A percentile compares a stretch with the other conserved stretches of the same genome.
These are phyloP conservation scores for Cyprinella venusta DNA, from an alignment of 2,797 vertebrate species.

Conservation along the genomic window DNA sequence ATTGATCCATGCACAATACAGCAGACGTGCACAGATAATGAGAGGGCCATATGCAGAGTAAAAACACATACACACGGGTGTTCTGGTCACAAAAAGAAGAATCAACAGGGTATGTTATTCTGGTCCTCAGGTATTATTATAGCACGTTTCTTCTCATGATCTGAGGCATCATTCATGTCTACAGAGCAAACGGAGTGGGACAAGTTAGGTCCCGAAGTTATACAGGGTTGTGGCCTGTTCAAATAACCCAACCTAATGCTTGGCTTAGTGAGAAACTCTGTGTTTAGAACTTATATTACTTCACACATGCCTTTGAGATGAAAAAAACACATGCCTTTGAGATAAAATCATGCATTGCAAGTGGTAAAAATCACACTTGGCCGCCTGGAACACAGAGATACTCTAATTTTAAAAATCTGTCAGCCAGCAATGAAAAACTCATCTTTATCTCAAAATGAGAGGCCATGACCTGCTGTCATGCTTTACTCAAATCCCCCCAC, in stretches of 20 bases:
- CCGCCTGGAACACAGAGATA: background rate
- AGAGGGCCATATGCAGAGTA: background rate
- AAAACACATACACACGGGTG: background rate
- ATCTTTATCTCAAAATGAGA: background rate
- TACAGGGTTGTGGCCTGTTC: background rate
- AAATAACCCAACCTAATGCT: background rate
- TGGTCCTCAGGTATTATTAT: background rate
- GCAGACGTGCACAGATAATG: constrained; percentile 11
- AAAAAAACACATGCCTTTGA: constrained; percentile 10
- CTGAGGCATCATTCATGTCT: background rate
- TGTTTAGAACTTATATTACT: background rate
- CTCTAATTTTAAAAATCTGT: no score
- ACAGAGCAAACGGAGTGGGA: background rate
- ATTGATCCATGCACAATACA: constrained; percentile 52
- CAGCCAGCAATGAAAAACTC: background rate
- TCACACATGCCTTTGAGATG: background rate
- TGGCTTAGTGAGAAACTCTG: background rate
- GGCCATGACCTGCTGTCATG: constrained; percentile 22
- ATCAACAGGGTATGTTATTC: no score
- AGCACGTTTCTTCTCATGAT: background rate
- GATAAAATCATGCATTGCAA: constrained; percentile 16
- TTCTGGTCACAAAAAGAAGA: background rate
- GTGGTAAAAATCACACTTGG: background rate
- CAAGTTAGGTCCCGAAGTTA: background rate
- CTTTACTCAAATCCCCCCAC: background rate